Evolutionary conservation across 2,113 vertebrate genomes (phyloP).

Genomic region (Misgurnus mizolepis): DNA sequence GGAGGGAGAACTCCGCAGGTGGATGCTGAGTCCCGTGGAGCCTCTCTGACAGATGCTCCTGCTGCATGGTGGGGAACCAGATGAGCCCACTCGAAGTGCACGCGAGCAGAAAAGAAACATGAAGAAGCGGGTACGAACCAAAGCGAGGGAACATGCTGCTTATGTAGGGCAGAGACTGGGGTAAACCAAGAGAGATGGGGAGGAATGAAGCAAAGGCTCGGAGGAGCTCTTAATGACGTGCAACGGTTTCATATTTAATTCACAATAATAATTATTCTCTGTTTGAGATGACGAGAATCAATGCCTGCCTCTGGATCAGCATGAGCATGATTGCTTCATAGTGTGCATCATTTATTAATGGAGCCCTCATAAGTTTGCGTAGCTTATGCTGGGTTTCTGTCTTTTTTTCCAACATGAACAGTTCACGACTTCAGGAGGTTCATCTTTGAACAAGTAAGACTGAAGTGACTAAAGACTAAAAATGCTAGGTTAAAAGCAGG

Average conservation of each 20-base stretch:
- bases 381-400: conserved; percentile 54
- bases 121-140: conserved; percentile 26
- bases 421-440: conserved; percentile 37
- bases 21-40: conserved; percentile 57
- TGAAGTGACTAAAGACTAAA: conserved; percentile 34
- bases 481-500: not conserved
- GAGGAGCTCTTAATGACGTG: conserved; percentile 68
- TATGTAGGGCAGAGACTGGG: conserved; percentile 54
- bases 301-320: conserved; percentile 44
- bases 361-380: conserved; percentile 61
- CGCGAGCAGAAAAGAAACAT: conserved; percentile 9
- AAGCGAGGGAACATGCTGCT: conserved; percentile 10
- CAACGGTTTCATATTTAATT: conserved; percentile 72
- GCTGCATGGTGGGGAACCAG: conserved; percentile 29
- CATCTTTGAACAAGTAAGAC: conserved; percentile 22
- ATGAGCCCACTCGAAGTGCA: conserved; percentile 19
- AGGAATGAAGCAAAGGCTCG: conserved; percentile 29
- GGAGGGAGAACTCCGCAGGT: conserved; percentile 64
- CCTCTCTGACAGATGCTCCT: conserved; percentile 53
- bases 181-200: conserved; percentile 56
- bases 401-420: conserved; percentile 30
- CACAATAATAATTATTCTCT: conserved; percentile 63
- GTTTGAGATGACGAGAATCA: conserved; percentile 58
- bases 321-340: conserved; percentile 63
- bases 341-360: conserved; percentile 73